These are phyloP conservation scores for Psix sp. DNA, from an alignment of 1,140 invertebrate genomes.

Conservation along the genomic window DNA sequence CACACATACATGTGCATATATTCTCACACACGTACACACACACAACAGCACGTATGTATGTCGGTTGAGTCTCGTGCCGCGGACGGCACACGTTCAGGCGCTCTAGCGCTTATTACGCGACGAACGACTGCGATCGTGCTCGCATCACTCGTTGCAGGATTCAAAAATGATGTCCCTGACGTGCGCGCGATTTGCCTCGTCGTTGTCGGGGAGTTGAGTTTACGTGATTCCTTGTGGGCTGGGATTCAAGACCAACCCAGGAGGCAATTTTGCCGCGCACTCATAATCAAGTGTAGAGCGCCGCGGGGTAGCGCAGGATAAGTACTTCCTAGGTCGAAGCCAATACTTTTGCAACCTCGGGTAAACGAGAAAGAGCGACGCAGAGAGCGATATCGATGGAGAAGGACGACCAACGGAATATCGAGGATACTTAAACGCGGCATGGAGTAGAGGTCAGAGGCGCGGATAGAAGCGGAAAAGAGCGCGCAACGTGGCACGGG, in stretches of 20 bases:
- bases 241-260: constrained; percentile 13
- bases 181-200: constrained; percentile 25
- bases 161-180: constrained; percentile 53
- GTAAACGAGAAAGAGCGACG: constrained; percentile 13
- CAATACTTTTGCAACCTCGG: constrained; percentile 55
- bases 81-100: constrained; percentile 47
- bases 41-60: background rate
- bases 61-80: constrained; percentile 57
- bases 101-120: constrained; percentile 60
- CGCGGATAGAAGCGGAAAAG: constrained; percentile 56
- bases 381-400: constrained; percentile 16
- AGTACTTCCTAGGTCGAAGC: constrained; percentile 34
- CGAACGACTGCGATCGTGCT: constrained; percentile 58
- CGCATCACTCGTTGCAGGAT: constrained; percentile 39
- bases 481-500: constrained; percentile 45
- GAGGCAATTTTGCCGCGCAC: constrained; percentile 31
- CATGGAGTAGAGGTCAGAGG: constrained; percentile 64
- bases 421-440: constrained; percentile 67
- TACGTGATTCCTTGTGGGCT: constrained; percentile 5
- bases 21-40: too few species aligned
- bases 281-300: constrained; percentile 33
- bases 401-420: constrained; percentile 54
- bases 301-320: constrained; percentile 18
- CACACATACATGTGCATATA: background rate
- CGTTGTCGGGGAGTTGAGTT: background rate